A percentile compares a stretch with the other conserved stretches of the same genome.
Evolutionary conservation across 2,888 invertebrate species (phyloP).

Genomic region (Scelioninae gen. 1): DNA sequence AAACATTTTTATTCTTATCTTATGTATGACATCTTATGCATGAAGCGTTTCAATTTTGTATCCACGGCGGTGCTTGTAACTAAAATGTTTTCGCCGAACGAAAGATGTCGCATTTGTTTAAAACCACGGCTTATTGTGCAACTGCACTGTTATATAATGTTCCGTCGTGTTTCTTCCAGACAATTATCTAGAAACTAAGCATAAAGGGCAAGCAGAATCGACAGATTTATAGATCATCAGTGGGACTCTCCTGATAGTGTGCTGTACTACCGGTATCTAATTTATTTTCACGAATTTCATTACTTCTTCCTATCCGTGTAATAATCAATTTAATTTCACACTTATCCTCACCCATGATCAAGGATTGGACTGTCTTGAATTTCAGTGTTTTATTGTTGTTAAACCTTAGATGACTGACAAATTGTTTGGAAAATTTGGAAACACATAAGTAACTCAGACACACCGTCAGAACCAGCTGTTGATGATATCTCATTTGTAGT

Average conservation of each 20-base stretch:
- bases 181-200: slow-evolving; percentile 83
- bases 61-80: slow-evolving; percentile 12
- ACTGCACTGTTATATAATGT: slow-evolving; percentile 56
- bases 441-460: slow-evolving; percentile 27
- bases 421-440: neutral
- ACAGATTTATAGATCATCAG: slow-evolving; percentile 83
- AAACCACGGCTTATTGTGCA: slow-evolving; percentile 20
- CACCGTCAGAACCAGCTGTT: slow-evolving; percentile 50
- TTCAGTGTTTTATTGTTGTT: neutral
- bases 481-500: slow-evolving; percentile 22
- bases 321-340: slow-evolving; percentile 79
- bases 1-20: no score
- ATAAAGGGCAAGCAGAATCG: slow-evolving; percentile 84
- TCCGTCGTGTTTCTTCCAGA: slow-evolving; percentile 82
- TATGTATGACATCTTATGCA: no score
- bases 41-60: slow-evolving; percentile 19
- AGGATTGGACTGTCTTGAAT: neutral
- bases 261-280: slow-evolving; percentile 83
- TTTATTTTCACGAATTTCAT: slow-evolving; percentile 81
- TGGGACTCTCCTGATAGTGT: slow-evolving; percentile 81
- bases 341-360: neutral
- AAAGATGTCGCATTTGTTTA: slow-evolving; percentile 40
- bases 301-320: slow-evolving; percentile 70
- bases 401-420: neutral
- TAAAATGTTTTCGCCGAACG: slow-evolving; percentile 1